These are phyloP conservation scores for Urocyon cinereoargenteus DNA, from an alignment of 2,797 vertebrate genomes.

Conservation along the genomic window DNA sequence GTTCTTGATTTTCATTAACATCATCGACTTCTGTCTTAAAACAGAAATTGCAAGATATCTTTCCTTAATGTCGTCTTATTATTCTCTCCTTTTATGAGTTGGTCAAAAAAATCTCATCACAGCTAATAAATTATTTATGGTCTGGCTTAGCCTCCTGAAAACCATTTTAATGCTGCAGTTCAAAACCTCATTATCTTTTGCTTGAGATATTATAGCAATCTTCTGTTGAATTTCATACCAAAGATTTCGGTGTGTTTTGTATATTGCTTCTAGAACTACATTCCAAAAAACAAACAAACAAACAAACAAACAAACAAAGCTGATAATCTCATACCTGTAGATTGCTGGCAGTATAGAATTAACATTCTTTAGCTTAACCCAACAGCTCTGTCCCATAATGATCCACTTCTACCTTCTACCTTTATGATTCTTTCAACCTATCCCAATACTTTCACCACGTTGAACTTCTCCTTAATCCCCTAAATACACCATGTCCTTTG, in stretches of 20 bases:
- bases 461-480: not conserved
- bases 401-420: not conserved
- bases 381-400: not conserved
- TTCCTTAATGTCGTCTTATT: not conserved
- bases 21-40: not conserved
- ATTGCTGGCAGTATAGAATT: not conserved
- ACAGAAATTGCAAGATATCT: not conserved
- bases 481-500: not conserved
- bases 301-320: too few relatives aligned
- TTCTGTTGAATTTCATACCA: not conserved
- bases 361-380: not conserved
- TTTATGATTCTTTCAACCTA: not conserved
- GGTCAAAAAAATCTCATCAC: not conserved
- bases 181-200: not conserved
- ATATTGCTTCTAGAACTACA: not conserved
- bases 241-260: constrained; percentile 4
- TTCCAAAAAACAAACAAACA: too few relatives aligned
- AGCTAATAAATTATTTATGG: not conserved
- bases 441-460: not conserved
- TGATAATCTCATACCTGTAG: not conserved
- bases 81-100: not conserved
- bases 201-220: not conserved
- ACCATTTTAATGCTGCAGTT: not conserved
- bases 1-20: not conserved
- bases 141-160: not conserved